Evolutionary conservation across 1,140 invertebrate species (phyloP).

Genomic region (Onthophagus taurus): DNA sequence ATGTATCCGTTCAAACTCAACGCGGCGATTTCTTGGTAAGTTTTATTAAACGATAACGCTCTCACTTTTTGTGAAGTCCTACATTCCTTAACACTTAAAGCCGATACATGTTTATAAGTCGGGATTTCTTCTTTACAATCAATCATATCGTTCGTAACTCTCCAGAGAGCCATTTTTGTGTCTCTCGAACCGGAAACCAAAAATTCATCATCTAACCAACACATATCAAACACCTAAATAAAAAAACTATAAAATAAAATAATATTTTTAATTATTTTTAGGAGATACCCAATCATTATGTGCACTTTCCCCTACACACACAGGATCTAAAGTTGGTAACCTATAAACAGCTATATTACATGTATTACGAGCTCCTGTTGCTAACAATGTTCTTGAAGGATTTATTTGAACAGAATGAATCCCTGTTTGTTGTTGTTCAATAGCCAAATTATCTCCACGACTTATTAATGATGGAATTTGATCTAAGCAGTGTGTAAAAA

Average conservation of each 20-base stretch:
- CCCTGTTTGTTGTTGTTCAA: conserved; percentile 66
- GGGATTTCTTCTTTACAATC: conserved; percentile 41
- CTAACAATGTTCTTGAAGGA: conserved; percentile 80
- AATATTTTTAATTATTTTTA: background rate
- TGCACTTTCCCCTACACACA: conserved; percentile 86
- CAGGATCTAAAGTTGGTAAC: conserved; percentile 85
- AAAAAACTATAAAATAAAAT: conserved; percentile 6
- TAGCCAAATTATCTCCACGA: conserved; percentile 44
- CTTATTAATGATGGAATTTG: conserved; percentile 76
- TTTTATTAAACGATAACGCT: conserved; percentile 78
- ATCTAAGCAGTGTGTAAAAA: conserved; percentile 65
- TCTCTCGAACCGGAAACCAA: conserved; percentile 88
- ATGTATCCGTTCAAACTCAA: conserved; percentile 87
- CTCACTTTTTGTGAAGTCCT: conserved; percentile 51
- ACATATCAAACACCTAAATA: conserved; percentile 71
- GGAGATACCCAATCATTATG: conserved; percentile 80
- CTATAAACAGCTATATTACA: conserved; percentile 90
- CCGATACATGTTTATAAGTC: conserved; percentile 52
- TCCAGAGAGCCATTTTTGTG: conserved; percentile 73
- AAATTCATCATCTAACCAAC: conserved; percentile 94
- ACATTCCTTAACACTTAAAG: conserved; percentile 68
- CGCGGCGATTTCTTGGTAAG: conserved; percentile 81
- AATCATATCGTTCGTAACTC: conserved; percentile 45
- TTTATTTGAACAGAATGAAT: conserved; percentile 92
- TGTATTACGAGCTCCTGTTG: conserved; percentile 87